phyloP scores from a whole-genome alignment of 2,113 vertebrate genomes.

The Motacilla tschutschensis region DNA sequence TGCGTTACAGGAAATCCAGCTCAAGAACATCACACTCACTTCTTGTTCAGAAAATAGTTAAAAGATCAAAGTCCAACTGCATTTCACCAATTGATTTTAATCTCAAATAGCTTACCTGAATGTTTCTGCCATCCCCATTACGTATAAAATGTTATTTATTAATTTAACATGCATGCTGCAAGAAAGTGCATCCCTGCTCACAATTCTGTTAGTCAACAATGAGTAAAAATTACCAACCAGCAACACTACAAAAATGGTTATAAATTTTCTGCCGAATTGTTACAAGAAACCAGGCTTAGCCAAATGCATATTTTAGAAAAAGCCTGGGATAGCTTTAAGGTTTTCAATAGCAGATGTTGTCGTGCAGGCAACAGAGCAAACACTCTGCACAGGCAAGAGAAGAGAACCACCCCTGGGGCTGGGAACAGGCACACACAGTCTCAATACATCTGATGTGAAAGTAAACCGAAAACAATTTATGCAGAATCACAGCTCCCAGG shows the following conservation, averaged over 20 bases:
- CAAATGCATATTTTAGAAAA: neutral
- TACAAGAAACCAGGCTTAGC: neutral
- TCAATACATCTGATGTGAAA: neutral
- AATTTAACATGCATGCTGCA: neutral
- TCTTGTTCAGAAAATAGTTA: neutral
- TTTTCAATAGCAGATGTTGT: neutral
- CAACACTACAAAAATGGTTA: neutral
- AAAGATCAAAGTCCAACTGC: neutral
- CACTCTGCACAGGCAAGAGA: neutral
- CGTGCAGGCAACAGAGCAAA: neutral
- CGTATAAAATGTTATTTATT: neutral
- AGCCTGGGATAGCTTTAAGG: neutral
- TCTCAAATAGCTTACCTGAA: neutral
- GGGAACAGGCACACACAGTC: neutral
- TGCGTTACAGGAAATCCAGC: neutral
- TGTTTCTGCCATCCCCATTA: accelerated
- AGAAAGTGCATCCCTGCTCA: neutral
- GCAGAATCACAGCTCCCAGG: neutral
- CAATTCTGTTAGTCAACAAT: neutral
- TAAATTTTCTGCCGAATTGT: neutral
- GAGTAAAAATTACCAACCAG: neutral
- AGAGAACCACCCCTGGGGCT: neutral
- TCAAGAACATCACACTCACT: neutral
- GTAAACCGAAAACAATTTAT: neutral
- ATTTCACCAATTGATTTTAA: neutral